Evolutionary conservation across 2,888 invertebrate genomes (phyloP).

Genomic region (Selenia dentaria): DNA sequence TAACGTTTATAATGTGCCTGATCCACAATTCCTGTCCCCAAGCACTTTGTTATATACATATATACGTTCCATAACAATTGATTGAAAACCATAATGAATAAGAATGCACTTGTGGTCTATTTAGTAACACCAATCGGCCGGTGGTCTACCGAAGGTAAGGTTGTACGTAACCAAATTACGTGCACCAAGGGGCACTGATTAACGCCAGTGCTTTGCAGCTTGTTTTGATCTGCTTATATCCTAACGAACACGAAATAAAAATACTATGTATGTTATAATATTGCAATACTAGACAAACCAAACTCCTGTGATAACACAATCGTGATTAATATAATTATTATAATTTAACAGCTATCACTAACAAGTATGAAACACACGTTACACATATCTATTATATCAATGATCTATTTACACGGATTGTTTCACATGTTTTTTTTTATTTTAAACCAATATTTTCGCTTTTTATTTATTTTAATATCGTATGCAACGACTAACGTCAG

Average conservation of each 20-base stretch:
- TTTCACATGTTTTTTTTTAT: background rate
- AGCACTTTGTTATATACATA: too few relatives aligned
- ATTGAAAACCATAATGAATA: too few relatives aligned
- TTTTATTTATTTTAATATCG: conserved; percentile 44
- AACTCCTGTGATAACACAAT: conserved; percentile 12
- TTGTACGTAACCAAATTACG: too few relatives aligned
- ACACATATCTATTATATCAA: conserved; percentile 2
- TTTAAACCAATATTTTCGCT: conserved; percentile 37
- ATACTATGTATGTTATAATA: conserved; percentile 18
- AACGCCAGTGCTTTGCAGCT: conserved; percentile 18
- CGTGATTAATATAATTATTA: background rate
- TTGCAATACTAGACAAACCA: conserved; percentile 1
- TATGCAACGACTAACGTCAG: conserved; percentile 44
- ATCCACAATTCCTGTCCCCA: too few relatives aligned
- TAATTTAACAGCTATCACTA: too few relatives aligned
- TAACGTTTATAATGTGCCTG: too few relatives aligned
- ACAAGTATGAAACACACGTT: conserved; percentile 2
- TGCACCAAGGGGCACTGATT: conserved; percentile 13
- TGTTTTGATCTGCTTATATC: conserved; percentile 12
- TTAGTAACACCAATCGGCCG: too few relatives aligned
- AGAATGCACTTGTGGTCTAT: too few relatives aligned
- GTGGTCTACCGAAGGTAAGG: too few relatives aligned
- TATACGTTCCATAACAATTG: too few relatives aligned
- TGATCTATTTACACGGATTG: background rate
- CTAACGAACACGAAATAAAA: conserved; percentile 15